These are phyloP conservation scores for Acanthurus tractus DNA, from an alignment of 2,797 vertebrate species.

Conservation along the genomic window DNA sequence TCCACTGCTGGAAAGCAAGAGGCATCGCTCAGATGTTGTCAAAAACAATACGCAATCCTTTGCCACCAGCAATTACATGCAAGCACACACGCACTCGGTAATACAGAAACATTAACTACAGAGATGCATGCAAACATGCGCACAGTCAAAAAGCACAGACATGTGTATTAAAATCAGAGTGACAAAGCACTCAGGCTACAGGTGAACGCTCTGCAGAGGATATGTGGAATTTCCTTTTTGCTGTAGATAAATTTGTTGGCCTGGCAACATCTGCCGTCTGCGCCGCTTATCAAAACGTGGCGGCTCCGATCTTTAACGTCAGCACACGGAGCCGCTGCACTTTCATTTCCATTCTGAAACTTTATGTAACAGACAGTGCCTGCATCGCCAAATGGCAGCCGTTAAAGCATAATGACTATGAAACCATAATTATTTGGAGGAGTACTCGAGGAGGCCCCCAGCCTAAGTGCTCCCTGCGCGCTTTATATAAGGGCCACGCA, in stretches of 20 bases:
- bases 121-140: constrained; percentile 17
- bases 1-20: constrained; percentile 20
- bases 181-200: constrained; percentile 13
- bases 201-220: constrained; percentile 33
- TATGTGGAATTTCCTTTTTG: constrained; percentile 32
- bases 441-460: constrained; percentile 82
- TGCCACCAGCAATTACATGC: constrained; percentile 2
- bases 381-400: constrained; percentile 83
- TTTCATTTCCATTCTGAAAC: constrained; percentile 79
- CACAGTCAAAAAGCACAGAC: constrained; percentile 37
- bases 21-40: not conserved
- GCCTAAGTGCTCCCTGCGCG: constrained; percentile 75
- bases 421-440: constrained; percentile 89
- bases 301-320: constrained; percentile 63
- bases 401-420: constrained; percentile 86
- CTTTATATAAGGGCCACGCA: constrained; percentile 77
- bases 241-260: constrained; percentile 48
- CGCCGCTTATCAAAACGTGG: constrained; percentile 56
- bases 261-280: constrained; percentile 60
- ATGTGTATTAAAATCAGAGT: constrained; percentile 6
- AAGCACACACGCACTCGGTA: not conserved
- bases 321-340: constrained; percentile 46
- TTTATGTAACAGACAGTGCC: constrained; percentile 82
- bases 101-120: constrained; percentile 16
- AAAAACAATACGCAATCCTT: constrained; percentile 25